These are phyloP conservation scores for Drosophila ananassae DNA, from an alignment of 1,140 invertebrate genomes.

Conservation along the genomic window DNA sequence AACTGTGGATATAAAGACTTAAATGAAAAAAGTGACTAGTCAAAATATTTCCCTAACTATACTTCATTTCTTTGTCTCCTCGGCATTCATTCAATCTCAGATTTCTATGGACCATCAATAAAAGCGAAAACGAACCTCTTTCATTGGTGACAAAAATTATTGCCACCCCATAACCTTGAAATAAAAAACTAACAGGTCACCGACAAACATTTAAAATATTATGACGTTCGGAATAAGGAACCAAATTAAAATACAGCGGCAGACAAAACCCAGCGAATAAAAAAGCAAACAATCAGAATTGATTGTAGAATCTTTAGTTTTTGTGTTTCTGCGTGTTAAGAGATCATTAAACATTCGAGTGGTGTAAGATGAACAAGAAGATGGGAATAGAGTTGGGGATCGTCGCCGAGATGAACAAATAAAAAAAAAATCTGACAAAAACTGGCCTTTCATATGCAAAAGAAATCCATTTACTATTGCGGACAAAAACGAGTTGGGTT, in stretches of 20 bases:
- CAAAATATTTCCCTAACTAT: slow-evolving; percentile 4
- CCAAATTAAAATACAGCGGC: slow-evolving; percentile 27
- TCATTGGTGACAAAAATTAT: slow-evolving; percentile 8
- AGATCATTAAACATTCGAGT: slow-evolving; percentile 46
- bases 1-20: neutral
- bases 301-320: slow-evolving; percentile 62
- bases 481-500: slow-evolving; percentile 56
- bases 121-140: slow-evolving; percentile 36
- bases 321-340: slow-evolving; percentile 22
- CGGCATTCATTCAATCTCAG: slow-evolving; percentile 6
- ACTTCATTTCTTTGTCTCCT: neutral
- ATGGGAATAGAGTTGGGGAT: slow-evolving; percentile 9
- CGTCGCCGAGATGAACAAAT: slow-evolving; percentile 17
- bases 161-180: slow-evolving; percentile 59
- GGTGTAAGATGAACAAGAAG: slow-evolving; percentile 43
- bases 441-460: slow-evolving; percentile 73
- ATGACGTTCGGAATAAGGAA: slow-evolving; percentile 51
- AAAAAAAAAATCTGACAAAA: slow-evolving; percentile 43
- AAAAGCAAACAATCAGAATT: slow-evolving; percentile 36
- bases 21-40: slow-evolving; percentile 4
- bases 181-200: slow-evolving; percentile 11
- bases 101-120: slow-evolving; percentile 15
- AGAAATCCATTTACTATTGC: slow-evolving; percentile 49
- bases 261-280: slow-evolving; percentile 18
- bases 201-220: slow-evolving; percentile 48